Base-by-base conservation (phyloP, 1,140 invertebrate genomes). In the Sinonovacula constricta region DNA sequence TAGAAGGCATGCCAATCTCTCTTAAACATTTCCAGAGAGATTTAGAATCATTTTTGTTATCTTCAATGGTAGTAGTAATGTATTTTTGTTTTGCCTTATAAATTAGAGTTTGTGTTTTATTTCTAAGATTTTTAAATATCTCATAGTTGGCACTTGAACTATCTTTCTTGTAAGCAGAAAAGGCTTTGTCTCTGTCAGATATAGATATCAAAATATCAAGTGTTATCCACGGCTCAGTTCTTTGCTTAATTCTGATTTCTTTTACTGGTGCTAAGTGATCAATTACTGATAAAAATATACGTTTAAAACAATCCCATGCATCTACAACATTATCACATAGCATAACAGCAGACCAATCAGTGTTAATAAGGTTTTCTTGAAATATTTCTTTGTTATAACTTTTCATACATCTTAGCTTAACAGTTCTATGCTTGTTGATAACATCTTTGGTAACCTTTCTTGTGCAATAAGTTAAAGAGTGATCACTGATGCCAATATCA, bases 41-140 rank as follows among this genome's bases (percentile, higher is more conserved):
- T 26, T 74, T 74, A 51, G 69, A 72, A 51, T 72, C 36, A 39
- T 34, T 57, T 70, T 70, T 72, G 31, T 72, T 72, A 18, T 49
- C 0, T n/a, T 72, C 56, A 30, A 72, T 5, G 1, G 34, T 18
- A 45, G 28, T 22, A 12, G 36, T 49, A 31, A 72, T 60, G 49
- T 12, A 49, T 22, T 51, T 49, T 24, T 30, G 39, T 26, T 72
- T 72, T n/a, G 69, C 57, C 28, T 12, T 49, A 26, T 30, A 15
- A 59, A 72, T 49, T 26, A 60, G 2, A 36, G 49, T 7, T n/a
- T 60, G 53, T 5, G 51, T 26, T 3, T 70, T 59, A 56, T 56
- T 69, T 69, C 66, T 69, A 18, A 56, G 31, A 59, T 5, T n/a
- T 39, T 59, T 33, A 70, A 57, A 34, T 36, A 26, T 3, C 24